Evolutionary conservation across 2,888 invertebrate species (phyloP), one percentile per base, ranked within the genome.

Genomic region (Crossocerus cetratus): DNA sequence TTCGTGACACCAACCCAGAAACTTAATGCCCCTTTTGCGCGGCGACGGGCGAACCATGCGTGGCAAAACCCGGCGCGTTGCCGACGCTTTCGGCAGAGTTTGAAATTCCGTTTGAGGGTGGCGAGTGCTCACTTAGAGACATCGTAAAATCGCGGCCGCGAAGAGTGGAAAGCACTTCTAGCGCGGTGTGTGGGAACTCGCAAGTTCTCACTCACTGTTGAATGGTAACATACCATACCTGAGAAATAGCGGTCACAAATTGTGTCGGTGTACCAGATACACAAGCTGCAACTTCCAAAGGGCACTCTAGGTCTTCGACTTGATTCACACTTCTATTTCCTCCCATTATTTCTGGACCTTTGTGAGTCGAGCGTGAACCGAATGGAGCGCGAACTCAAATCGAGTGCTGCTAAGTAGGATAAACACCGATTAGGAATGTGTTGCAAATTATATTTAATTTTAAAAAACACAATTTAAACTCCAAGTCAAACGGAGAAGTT

Each of bases 41-140:
- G 70, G 45, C 54, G 70, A 61, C 18, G 69, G 65, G 74, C 69
- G 67, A 63, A 66, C 61, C 45, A 65, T 53, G 16, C 61, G 58
- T 43, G 59, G 65, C 56, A 18, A 54, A 54, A 64, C 44, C 69
- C 32, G 32, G 32, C 32, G 73, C 64, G 66, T 44, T 64, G 64
- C 13, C 49, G 55, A 61, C 44, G 64, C 57, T 49, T 49, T 16
- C 49, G 49, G 16, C 49, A 8, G 49, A 32, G 32, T 32, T 32
- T 32, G 32, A 49, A 49, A 16, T 49, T 49, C 16, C 49, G 49
- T 49, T 49, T 49, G 49, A 49, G 49, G 2, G 0, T 4, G 32
- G 49, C 14, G 49, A 49, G 16, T 16, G 49, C 49, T 16, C 16
- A 49, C 49, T 49, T 16, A 49, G 49, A 16, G 49, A 49, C 49